Evolutionary conservation across 2,797 vertebrate genomes (phyloP).

Genomic region (Gobionotothen gibberifrons): DNA sequence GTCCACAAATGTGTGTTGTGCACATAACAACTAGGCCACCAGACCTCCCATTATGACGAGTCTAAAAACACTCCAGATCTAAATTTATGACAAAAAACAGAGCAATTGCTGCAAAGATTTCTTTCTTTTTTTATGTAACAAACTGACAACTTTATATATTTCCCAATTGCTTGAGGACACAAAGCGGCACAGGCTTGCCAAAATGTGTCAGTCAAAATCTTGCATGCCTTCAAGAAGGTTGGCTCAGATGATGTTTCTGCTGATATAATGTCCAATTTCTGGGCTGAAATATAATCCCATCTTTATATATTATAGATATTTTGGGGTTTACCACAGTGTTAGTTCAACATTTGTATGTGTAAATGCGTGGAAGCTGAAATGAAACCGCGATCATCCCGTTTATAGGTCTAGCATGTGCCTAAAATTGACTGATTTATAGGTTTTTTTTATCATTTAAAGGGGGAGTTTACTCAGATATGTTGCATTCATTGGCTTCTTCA

Average conservation of each 20-base stretch:
- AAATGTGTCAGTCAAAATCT: conserved; percentile 24
- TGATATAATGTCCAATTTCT: not conserved
- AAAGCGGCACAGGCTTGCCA: conserved; percentile 15
- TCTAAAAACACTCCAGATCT: not conserved
- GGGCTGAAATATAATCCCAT: not conserved
- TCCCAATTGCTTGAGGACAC: conserved; percentile 17
- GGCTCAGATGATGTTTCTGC: conserved; percentile 5
- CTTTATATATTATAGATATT: not conserved
- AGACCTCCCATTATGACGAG: not conserved
- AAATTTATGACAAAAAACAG: not conserved
- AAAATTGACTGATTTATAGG: not conserved
- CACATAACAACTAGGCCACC: not conserved
- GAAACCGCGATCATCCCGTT: not conserved
- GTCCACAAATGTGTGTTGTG: not conserved
- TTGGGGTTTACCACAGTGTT: not conserved
- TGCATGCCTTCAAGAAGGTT: conserved; percentile 5
- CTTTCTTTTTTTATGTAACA: conserved; percentile 25
- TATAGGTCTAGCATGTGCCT: not conserved
- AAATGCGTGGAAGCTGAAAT: not conserved
- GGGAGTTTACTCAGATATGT: conserved; percentile 13
- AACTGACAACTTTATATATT: conserved; percentile 26
- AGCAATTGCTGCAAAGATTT: conserved; percentile 16
- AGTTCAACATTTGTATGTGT: not conserved
- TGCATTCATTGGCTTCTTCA: conserved; percentile 22
- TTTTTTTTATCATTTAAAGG: conserved; percentile 12